Conservation (phyloP, 2,888 invertebrate genomes). For the Cepaea hortensis region DNA sequence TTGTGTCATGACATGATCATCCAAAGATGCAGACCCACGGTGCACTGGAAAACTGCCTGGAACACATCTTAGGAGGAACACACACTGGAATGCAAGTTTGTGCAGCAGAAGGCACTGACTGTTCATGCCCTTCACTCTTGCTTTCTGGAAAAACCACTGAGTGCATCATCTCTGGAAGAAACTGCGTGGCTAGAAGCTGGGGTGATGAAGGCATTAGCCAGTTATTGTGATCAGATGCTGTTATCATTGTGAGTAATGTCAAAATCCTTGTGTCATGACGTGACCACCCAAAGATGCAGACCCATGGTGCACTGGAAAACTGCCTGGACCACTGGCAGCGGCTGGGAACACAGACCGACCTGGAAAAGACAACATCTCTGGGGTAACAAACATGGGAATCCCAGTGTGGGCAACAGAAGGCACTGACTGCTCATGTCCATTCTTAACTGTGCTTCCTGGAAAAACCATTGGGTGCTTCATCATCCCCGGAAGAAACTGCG, state of each 20-base stretch:
- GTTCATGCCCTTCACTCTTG: neutral
- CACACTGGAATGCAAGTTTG: slow-evolving; percentile 1
- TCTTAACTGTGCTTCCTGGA: neutral
- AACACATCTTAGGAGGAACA: neutral
- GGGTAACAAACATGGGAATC: slow-evolving; percentile 14
- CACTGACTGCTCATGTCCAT: neutral
- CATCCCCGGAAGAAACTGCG: neutral
- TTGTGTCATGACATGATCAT: slow-evolving; percentile 5
- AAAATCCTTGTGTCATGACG: slow-evolving; percentile 12
- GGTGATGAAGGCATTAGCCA: neutral
- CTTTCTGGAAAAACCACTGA: neutral
- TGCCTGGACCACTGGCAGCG: neutral
- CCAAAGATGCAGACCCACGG: neutral
- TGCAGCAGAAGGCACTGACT: neutral
- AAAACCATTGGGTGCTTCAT: slow-evolving; percentile 1
- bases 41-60: slow-evolving; percentile 13
- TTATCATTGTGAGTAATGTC: neutral
- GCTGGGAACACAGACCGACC: slow-evolving; percentile 4
- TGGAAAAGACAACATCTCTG: slow-evolving; percentile 37
- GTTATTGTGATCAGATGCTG: neutral
- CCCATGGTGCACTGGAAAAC: slow-evolving; percentile 11
- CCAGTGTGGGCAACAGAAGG: neutral
- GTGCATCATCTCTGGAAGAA: slow-evolving; percentile 2
- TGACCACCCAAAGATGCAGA: slow-evolving; percentile 10
- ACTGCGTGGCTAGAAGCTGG: neutral